Conservation (phyloP, 2,113 vertebrate species). For the Thamnophis sirtalis region DNA sequence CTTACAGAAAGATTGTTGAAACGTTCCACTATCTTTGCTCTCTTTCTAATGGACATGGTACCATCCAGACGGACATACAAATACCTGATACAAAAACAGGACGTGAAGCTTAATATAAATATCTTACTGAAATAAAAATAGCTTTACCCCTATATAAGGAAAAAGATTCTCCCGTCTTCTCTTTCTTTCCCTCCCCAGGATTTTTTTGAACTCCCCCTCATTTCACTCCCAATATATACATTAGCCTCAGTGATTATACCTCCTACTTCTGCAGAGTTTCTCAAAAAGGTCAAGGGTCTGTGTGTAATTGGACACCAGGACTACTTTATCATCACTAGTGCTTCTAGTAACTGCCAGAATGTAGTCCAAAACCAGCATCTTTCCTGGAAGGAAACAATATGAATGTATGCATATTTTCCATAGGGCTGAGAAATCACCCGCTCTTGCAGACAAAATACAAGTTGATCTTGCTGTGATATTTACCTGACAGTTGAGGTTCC, state of each 20-base stretch:
- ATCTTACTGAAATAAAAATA: background rate
- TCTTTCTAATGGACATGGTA: slow-evolving; percentile 98
- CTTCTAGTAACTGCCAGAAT: slow-evolving; percentile 90
- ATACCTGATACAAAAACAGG: slow-evolving; percentile 72
- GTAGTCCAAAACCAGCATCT: slow-evolving; percentile 95
- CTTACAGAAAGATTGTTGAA: slow-evolving; percentile 89
- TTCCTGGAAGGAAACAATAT: slow-evolving; percentile 70
- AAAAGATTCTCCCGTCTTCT: background rate
- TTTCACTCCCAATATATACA: background rate
- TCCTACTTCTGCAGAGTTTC: slow-evolving; percentile 88
- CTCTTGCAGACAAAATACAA: background rate
- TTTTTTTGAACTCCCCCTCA: background rate
- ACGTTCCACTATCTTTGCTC: slow-evolving; percentile 90
- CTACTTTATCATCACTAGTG: slow-evolving; percentile 88
- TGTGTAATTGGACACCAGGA: slow-evolving; percentile 97
- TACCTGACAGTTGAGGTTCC: slow-evolving; percentile 94
- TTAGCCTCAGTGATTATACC: slow-evolving; percentile 64
- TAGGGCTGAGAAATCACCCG: background rate
- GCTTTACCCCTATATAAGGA: background rate
- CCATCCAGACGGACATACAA: slow-evolving; percentile 92
- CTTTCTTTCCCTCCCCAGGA: background rate
- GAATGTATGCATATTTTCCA: background rate
- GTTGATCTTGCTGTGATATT: slow-evolving; percentile 25
- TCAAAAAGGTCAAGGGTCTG: slow-evolving; percentile 97
- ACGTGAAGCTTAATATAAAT: background rate